A percentile compares a stretch with the other conserved stretches of the same genome.
Conservation (phyloP, 2,113 vertebrate species). For the Entelurus aequoreus region DNA sequence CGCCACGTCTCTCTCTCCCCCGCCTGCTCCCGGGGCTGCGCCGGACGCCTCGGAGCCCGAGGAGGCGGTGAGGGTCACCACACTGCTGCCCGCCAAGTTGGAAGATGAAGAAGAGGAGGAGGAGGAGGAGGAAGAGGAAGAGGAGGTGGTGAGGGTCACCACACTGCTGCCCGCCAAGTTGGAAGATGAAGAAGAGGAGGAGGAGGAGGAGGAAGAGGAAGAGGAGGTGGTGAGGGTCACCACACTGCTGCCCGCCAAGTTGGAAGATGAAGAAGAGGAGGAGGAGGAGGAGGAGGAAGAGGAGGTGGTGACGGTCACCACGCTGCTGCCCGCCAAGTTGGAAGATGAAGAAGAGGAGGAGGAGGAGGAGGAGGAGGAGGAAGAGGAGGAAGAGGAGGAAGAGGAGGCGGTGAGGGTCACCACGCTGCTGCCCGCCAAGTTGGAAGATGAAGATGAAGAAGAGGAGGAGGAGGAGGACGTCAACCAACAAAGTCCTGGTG, state of each 20-base stretch:
- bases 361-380: conserved; percentile 27
- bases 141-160: conserved; percentile 34
- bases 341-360: conserved; percentile 20
- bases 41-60: conserved; percentile 38
- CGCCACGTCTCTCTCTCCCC: conserved; percentile 7
- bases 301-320: conserved; percentile 43
- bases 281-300: conserved; percentile 45
- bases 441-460: conserved; percentile 22
- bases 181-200: conserved; percentile 17
- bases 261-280: conserved; percentile 23
- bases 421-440: conserved; percentile 41
- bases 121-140: conserved; percentile 26
- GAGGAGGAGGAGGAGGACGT: conserved; percentile 15
- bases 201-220: conserved; percentile 37
- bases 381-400: conserved; percentile 24
- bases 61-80: conserved; percentile 43
- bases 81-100: conserved; percentile 43
- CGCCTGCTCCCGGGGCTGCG: conserved; percentile 6
- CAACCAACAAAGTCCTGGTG: conserved; percentile 38
- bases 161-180: conserved; percentile 46
- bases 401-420: conserved; percentile 50
- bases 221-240: conserved; percentile 50
- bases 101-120: conserved; percentile 20
- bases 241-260: conserved; percentile 41
- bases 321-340: conserved; percentile 43